Percentiles rank a stretch among this genome's conserved stretches.
phyloP scores from a whole-genome alignment of 2,113 vertebrate genomes.

The Onychostruthus taczanowskii region DNA sequence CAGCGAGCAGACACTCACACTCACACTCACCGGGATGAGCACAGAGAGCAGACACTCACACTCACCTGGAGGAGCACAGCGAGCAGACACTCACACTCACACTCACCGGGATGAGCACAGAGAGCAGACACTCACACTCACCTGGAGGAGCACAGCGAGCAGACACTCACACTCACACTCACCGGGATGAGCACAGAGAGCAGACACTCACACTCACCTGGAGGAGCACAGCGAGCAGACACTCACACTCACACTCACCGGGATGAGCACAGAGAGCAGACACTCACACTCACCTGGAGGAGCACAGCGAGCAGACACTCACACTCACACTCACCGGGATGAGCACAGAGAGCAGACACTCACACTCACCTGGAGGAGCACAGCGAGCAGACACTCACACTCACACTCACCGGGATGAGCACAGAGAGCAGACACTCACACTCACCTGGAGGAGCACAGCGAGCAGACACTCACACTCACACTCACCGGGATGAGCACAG shows the following conservation, averaged over 20 bases:
- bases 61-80: background rate
- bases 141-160: too few relatives aligned
- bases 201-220: slow-evolving; percentile 5
- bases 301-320: background rate
- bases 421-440: background rate
- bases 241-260: too few relatives aligned
- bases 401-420: slow-evolving; percentile 17
- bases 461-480: background rate
- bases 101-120: too few relatives aligned
- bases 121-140: background rate
- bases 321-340: background rate
- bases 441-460: too few relatives aligned
- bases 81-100: background rate
- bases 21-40: background rate
- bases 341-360: background rate
- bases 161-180: background rate
- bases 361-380: background rate
- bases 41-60: background rate
- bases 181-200: background rate
- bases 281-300: background rate
- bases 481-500: background rate
- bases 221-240: background rate
- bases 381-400: background rate
- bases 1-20: background rate
- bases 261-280: background rate